Conservation (phyloP, 2,797 vertebrate genomes). For the Arremon brunneinucha region DNA sequence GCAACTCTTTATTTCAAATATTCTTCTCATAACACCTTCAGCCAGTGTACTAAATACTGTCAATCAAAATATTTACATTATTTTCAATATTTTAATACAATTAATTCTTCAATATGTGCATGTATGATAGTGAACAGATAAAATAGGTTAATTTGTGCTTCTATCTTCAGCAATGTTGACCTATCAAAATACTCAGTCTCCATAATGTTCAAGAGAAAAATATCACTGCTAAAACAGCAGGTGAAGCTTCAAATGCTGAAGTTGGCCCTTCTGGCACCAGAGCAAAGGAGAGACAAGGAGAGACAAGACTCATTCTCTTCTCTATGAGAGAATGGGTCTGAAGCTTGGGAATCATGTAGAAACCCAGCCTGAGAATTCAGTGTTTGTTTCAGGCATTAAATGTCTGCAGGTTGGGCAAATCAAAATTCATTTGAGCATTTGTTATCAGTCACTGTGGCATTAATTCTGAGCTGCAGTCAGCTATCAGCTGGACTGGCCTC, state of each 20-base stretch:
- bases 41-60: neutral
- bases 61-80: neutral
- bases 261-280: neutral
- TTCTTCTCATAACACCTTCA: neutral
- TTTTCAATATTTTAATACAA: neutral
- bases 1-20: neutral
- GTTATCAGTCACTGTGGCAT: neutral
- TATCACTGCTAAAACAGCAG: neutral
- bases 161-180: rapidly evolving
- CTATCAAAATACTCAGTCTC: neutral
- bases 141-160: neutral
- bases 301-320: too few species aligned
- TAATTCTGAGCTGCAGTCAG: neutral
- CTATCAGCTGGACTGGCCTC: neutral
- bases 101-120: neutral
- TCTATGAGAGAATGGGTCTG: neutral
- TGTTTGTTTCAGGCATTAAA: neutral
- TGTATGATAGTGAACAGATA: neutral
- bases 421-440: neutral
- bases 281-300: neutral
- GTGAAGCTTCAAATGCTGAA: neutral
- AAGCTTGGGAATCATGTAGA: neutral
- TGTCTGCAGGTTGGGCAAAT: neutral
- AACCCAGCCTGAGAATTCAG: neutral
- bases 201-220: neutral